Evolutionary conservation across 1,140 invertebrate genomes (phyloP).

Genomic region (Triops cancriformis): DNA sequence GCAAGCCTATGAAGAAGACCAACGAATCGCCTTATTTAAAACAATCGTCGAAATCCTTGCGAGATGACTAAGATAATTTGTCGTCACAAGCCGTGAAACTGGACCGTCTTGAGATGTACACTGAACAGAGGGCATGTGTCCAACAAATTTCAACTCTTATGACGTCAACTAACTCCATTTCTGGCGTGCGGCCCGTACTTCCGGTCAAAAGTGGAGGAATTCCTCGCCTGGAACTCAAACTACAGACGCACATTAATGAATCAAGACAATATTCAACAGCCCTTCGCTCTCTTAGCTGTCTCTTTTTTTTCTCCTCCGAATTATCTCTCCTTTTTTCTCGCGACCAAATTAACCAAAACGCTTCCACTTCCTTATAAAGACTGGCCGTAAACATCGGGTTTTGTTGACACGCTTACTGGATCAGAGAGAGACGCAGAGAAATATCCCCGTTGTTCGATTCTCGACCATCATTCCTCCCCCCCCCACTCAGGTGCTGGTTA

Average conservation of each 20-base stretch:
- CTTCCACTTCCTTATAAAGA: neutral
- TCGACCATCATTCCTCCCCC: neutral
- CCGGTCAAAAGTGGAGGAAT: slow-evolving; percentile 4
- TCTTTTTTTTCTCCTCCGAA: neutral
- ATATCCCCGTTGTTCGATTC: neutral
- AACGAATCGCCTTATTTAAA: neutral
- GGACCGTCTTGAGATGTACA: neutral
- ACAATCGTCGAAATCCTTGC: neutral
- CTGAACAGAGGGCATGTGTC: slow-evolving; percentile 7
- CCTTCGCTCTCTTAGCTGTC: neutral
- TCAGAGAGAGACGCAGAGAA: neutral
- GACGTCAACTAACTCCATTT: slow-evolving; percentile 1
- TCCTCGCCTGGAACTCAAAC: slow-evolving; percentile 1
- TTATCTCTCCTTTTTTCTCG: neutral
- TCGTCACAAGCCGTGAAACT: neutral
- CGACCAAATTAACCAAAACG: neutral
- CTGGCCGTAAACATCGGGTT: neutral
- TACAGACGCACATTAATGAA: neutral
- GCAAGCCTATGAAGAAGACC: no score
- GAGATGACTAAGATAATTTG: neutral
- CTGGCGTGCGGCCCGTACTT: neutral
- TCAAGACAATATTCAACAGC: neutral
- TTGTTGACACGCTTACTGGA: neutral
- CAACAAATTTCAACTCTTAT: slow-evolving; percentile 3
- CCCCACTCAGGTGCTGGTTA: neutral